Base-by-base conservation (phyloP, 2,113 vertebrate species). In the Cynopterus brachyotis region DNA sequence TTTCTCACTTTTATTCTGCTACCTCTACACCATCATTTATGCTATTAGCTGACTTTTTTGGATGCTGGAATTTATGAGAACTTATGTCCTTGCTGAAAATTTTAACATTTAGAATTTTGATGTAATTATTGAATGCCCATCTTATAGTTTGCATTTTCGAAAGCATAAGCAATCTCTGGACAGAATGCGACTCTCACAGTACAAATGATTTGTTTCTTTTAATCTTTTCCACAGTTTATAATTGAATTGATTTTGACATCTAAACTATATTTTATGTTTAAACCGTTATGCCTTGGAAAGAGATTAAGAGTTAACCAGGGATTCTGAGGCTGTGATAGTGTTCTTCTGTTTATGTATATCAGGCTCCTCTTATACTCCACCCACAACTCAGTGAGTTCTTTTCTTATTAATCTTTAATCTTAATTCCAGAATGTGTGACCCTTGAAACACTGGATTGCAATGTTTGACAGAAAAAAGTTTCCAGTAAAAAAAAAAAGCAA, bases 121-220 rank as follows among this genome's bases (percentile, higher is more conserved):
- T 97, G 64, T 86, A 97, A 97, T 97, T 97, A 80, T 93, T 98
- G 45, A 97, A 98, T 96, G 96, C 4, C 91, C 90, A 98, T 96
- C 96, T 98, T 94, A 97, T 97, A 97, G 97, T 88, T 67, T 90
- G 72, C 45, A 72, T 96, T 97, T 96, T 96, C 90, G 94, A 96
- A 87, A 97, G 83, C 89, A 72, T 24, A 95, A 78, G 66, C 82
- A 70, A 96, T 96, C 84, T 97, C 92, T 82, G 89, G 97, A 95
- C 75, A 98, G 97, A 98, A 95, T 55, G 69, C 2, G 15, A 26
- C 45, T 89, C 59, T 93, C 93, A 83, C 60, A 95, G 0, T 75
- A 95, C 55, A 98, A 98, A 98, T 97, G 96, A 98, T 93, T 93
- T 16, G 0, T 95, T 96, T 96, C 82, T 91, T 87, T 94, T 96